A percentile compares a stretch with the other conserved stretches of the same genome.
Conservation (phyloP, 2,797 vertebrate species). For the Mormyrus hasselquistii region DNA sequence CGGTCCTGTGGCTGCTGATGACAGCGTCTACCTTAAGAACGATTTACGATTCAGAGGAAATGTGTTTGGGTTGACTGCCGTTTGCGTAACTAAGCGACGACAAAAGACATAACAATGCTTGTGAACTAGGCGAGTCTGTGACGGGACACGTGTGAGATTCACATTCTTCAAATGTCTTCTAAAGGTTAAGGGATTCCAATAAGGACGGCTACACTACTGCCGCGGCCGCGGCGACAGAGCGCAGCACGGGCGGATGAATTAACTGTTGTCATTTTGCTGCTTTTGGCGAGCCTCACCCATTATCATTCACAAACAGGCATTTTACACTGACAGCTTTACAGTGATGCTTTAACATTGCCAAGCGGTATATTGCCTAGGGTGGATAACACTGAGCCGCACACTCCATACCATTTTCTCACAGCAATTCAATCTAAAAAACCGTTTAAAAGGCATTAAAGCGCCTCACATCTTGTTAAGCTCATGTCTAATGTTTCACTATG, state of each 20-base stretch:
- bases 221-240: constrained; percentile 24
- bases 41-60: neutral
- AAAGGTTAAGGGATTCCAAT: constrained; percentile 40
- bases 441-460: neutral
- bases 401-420: neutral
- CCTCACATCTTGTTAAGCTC: neutral
- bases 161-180: constrained; percentile 38
- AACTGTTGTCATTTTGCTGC: constrained; percentile 23
- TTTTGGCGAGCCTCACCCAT: neutral
- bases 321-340: neutral
- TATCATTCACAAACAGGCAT: neutral
- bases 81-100: constrained; percentile 10
- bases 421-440: constrained; percentile 6
- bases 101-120: constrained; percentile 36
- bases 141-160: constrained; percentile 25
- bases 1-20: neutral
- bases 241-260: constrained; percentile 38
- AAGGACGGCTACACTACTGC: constrained; percentile 36
- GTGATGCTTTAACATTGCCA: neutral
- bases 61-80: neutral
- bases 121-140: constrained; percentile 32
- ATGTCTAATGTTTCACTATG: neutral
- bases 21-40: neutral
- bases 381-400: neutral
- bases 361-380: neutral